These are phyloP conservation scores for Oscheius sp. DNA, from an alignment of 2,888 invertebrate species.

Conservation along the genomic window DNA sequence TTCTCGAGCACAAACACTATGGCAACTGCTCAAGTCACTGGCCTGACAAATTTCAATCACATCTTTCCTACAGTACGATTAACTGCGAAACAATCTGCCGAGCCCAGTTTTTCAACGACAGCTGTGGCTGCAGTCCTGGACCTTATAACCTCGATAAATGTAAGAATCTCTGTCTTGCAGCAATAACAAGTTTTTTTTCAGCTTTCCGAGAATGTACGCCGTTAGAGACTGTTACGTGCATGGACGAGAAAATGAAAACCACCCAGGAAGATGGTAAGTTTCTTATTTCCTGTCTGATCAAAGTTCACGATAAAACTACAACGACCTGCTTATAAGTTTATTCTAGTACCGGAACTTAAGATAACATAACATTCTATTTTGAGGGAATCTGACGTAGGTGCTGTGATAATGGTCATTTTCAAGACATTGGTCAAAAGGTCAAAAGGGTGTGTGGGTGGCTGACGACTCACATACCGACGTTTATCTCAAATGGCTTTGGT, in stretches of 20 bases:
- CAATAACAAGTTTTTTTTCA: conserved; percentile 27
- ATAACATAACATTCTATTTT: no score
- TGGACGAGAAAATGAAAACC: conserved; percentile 38
- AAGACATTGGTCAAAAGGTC: no score
- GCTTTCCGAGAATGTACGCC: conserved; percentile 54
- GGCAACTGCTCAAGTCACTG: conserved; percentile 60
- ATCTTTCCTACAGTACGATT: conserved; percentile 50
- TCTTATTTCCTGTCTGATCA: not conserved
- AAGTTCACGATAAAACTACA: no score
- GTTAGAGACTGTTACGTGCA: conserved; percentile 52
- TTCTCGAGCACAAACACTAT: conserved; percentile 51
- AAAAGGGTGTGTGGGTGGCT: no score
- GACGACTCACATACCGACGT: no score
- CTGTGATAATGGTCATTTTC: no score
- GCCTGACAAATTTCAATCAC: conserved; percentile 44
- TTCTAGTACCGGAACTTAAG: no score
- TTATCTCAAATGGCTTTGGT: no score
- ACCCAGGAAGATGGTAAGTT: conserved; percentile 24
- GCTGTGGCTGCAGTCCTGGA: conserved; percentile 60
- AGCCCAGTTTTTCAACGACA: conserved; percentile 49
- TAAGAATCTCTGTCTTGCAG: conserved; percentile 4
- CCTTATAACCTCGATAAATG: conserved; percentile 54
- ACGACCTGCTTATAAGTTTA: no score
- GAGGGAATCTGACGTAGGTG: no score
- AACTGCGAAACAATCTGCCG: conserved; percentile 58